Evolutionary conservation across 1,140 invertebrate genomes (phyloP).

Genomic region (Eriocheir sinensis): DNA sequence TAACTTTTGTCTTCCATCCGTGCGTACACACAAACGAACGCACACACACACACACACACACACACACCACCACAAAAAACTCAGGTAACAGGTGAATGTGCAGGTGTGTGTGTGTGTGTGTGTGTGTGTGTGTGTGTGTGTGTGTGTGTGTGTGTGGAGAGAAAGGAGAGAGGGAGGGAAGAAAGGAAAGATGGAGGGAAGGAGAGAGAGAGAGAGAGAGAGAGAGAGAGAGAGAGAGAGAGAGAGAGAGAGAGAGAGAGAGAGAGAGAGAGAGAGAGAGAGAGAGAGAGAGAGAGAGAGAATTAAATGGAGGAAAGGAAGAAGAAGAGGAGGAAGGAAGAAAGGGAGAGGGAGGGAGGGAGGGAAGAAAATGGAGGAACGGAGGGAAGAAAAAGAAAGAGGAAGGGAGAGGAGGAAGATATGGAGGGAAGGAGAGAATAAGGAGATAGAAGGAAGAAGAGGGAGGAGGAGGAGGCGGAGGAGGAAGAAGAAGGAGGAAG

Average conservation of each 20-base stretch:
- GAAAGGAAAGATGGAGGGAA: not conserved
- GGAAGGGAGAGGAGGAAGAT: conserved; percentile 5
- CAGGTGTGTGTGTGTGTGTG: conserved; percentile 9
- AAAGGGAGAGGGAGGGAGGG: conserved; percentile 1
- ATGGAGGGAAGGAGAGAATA: no score
- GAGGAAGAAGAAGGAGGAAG: no score
- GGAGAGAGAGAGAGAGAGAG: not conserved
- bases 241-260: not conserved
- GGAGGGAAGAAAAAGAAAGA: no score
- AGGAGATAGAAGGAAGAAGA: not conserved
- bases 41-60: no score
- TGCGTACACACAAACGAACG: no score
- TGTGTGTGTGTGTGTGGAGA: conserved; percentile 22
- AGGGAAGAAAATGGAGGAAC: not conserved
- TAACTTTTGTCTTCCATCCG: no score
- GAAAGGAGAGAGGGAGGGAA: conserved; percentile 18
- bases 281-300: not conserved
- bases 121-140: conserved; percentile 22
- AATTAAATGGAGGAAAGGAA: not conserved
- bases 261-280: not conserved
- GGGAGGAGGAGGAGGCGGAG: no score
- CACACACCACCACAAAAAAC: no score
- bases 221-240: not conserved
- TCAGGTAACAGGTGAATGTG: no score
- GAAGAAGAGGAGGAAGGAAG: not conserved